A percentile compares a stretch with the other conserved stretches of the same genome.
Conservation (phyloP, 1,140 invertebrate species). For the Microplitis mediator region DNA sequence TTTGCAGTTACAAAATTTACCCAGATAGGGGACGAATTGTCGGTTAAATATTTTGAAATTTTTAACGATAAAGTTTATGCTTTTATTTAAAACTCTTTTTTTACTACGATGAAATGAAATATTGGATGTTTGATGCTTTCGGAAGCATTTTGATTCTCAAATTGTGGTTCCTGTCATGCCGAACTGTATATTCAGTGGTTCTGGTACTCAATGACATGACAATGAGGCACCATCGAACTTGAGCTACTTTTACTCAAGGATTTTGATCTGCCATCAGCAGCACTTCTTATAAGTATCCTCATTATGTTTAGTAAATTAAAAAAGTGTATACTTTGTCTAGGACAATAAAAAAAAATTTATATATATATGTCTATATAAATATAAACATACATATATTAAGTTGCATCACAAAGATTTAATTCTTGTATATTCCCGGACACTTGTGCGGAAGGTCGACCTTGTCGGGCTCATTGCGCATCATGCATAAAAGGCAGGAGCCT, state of each 20-base stretch:
- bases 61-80: no score
- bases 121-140: no score
- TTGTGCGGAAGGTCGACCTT: slow-evolving; percentile 4
- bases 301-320: slow-evolving; percentile 1
- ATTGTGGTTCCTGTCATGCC: no score
- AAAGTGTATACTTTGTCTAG: slow-evolving; percentile 12
- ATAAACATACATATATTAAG: background rate
- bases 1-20: no score
- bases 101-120: no score
- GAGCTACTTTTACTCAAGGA: slow-evolving; percentile 14
- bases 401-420: slow-evolving; percentile 13
- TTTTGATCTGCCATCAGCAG: background rate
- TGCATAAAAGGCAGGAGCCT: slow-evolving; percentile 7
- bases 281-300: background rate
- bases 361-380: no score
- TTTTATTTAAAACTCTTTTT: no score
- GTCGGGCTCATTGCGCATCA: background rate
- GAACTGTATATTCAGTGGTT: background rate
- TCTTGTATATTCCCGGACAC: background rate
- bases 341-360: background rate
- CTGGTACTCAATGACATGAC: slow-evolving; percentile 6
- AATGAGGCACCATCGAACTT: slow-evolving; percentile 9
- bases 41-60: no score
- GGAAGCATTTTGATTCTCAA: no score
- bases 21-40: no score